A percentile compares a stretch with the other conserved stretches of the same genome.
Conservation (phyloP, 1,140 invertebrate species). For the Drosophila kanapiae region DNA sequence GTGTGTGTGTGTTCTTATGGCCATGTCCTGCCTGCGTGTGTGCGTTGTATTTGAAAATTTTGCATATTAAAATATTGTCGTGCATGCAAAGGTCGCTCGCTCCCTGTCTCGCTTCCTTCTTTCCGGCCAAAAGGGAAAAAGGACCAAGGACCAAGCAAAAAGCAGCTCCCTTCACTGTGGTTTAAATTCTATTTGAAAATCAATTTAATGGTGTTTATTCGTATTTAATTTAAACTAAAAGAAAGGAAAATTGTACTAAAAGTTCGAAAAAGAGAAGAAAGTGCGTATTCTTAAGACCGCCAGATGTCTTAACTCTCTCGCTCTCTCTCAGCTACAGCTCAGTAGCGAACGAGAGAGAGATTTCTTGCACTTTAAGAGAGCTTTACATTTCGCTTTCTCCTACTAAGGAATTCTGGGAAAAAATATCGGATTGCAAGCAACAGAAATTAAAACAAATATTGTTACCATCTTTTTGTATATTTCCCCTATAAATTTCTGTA, state of each 20-base stretch:
- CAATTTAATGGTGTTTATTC: background rate
- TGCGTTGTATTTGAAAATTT: constrained; percentile 75
- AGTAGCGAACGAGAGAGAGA: background rate
- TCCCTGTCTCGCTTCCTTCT: constrained; percentile 27
- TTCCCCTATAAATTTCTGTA: background rate
- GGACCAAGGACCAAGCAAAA: constrained; percentile 37
- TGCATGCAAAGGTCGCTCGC: constrained; percentile 76
- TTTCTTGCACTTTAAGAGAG: background rate
- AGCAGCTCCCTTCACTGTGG: constrained; percentile 45
- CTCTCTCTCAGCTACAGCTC: background rate
- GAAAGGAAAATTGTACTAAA: no score
- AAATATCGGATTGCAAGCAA: no score
- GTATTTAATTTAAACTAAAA: background rate
- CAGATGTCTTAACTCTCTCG: no score
- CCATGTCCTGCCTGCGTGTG: constrained; percentile 41
- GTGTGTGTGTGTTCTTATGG: constrained; percentile 27
- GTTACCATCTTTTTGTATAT: background rate
- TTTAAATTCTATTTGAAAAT: background rate
- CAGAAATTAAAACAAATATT: no score
- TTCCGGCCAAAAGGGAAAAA: constrained; percentile 40
- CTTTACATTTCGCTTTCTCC: background rate
- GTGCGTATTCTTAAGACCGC: no score
- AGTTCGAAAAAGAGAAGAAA: background rate
- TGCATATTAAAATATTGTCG: constrained; percentile 84
- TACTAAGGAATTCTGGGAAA: background rate